These are phyloP conservation scores for Esperia sulphurella DNA, from an alignment of 2,888 invertebrate species.

Conservation along the genomic window DNA sequence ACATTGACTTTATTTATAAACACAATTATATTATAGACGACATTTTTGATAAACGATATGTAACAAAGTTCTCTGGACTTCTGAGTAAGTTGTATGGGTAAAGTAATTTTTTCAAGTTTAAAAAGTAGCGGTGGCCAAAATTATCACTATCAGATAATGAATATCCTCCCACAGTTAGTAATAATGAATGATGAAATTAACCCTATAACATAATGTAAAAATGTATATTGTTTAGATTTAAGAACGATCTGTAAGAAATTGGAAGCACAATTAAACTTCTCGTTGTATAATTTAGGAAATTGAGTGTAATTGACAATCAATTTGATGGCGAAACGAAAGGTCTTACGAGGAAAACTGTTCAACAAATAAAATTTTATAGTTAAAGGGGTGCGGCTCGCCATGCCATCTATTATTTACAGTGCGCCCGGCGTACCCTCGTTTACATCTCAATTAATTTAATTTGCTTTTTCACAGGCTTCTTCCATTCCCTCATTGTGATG, in stretches of 20 bases:
- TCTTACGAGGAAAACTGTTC: constrained; percentile 18
- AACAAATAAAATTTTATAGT: constrained; percentile 48
- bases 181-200: too few species aligned
- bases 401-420: constrained; percentile 67
- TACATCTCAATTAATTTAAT: constrained; percentile 77
- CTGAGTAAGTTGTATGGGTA: too few species aligned
- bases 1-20: too few species aligned
- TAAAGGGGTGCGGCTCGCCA: constrained; percentile 52
- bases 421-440: constrained; percentile 65
- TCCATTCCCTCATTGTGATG: constrained; percentile 68
- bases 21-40: too few species aligned
- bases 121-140: too few species aligned
- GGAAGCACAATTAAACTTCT: not conserved
- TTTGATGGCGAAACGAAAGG: constrained; percentile 9
- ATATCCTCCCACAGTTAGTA: too few species aligned
- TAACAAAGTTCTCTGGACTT: too few species aligned
- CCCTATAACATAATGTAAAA: too few species aligned
- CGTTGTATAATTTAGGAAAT: constrained; percentile 1
- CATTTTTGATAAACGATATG: too few species aligned
- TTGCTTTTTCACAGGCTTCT: constrained; percentile 77
- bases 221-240: not conserved
- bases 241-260: not conserved
- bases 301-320: constrained; percentile 5
- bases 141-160: too few species aligned
- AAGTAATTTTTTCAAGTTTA: too few species aligned